A percentile compares a stretch with the other conserved stretches of the same genome.
Conservation (phyloP, 1,140 invertebrate genomes). For the Callitettix versicolor region DNA sequence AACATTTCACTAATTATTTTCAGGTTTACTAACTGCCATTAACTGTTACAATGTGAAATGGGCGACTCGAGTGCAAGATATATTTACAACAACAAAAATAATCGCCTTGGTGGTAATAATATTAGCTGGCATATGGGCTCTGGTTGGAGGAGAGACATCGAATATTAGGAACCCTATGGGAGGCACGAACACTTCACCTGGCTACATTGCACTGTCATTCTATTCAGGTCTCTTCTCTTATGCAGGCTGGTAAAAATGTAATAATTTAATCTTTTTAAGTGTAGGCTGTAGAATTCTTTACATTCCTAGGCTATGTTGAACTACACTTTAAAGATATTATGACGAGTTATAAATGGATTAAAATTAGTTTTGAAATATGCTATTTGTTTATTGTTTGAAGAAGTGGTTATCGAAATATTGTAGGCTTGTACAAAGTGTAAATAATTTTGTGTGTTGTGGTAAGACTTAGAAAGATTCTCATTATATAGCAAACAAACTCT, state of each 20-base stretch:
- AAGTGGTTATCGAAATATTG: too few species aligned
- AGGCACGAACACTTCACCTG: constrained; percentile 60
- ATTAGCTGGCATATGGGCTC: constrained; percentile 62
- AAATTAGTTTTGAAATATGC: too few species aligned
- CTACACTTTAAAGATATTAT: too few species aligned
- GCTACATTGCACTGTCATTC: constrained; percentile 79
- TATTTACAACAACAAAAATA: constrained; percentile 89
- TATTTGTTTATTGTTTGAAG: too few species aligned
- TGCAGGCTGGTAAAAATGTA: constrained; percentile 63
- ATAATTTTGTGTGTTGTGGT: too few species aligned
- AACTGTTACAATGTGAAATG: constrained; percentile 95
- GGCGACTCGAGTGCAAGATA: constrained; percentile 84
- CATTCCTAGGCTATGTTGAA: too few species aligned
- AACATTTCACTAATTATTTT: too few species aligned
- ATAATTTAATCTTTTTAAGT: neutral
- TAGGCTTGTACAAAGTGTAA: too few species aligned
- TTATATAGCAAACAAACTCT: too few species aligned
- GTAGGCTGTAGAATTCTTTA: too few species aligned
- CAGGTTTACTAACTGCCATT: constrained; percentile 84
- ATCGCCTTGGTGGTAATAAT: constrained; percentile 83
- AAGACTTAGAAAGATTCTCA: too few species aligned
- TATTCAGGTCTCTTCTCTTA: constrained; percentile 97
- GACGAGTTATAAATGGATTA: too few species aligned
- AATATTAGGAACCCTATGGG: constrained; percentile 71
- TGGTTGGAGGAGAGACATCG: constrained; percentile 49